Percentiles rank a stretch among this genome's conserved stretches.
phyloP scores from a whole-genome alignment of 2,888 invertebrate genomes.

The Therioaphis trifolii region DNA sequence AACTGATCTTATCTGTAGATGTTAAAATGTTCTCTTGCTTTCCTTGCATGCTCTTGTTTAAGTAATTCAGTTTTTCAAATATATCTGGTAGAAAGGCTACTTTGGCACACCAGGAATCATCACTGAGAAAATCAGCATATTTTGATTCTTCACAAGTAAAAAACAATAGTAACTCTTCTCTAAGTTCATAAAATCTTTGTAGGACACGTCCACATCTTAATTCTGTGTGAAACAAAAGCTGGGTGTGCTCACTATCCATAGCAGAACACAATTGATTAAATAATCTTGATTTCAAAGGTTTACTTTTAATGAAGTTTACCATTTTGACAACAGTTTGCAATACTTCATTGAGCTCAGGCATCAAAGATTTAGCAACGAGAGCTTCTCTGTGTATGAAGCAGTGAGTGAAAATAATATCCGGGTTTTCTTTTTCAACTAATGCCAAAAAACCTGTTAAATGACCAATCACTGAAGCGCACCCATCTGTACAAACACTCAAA shows the following conservation, averaged over 20 bases:
- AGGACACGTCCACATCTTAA: conserved; percentile 64
- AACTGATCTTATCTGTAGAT: conserved; percentile 39
- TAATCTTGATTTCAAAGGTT: conserved; percentile 63
- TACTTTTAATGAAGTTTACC: conserved; percentile 64
- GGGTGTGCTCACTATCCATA: conserved; percentile 64
- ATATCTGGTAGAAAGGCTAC: conserved; percentile 37
- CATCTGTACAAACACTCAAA: conserved; percentile 63
- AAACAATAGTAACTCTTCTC: conserved; percentile 13
- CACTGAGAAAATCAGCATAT: conserved; percentile 31
- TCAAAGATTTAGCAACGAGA: no score
- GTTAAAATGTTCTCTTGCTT: conserved; percentile 35
- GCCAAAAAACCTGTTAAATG: conserved; percentile 30
- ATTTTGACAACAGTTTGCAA: conserved; percentile 49
- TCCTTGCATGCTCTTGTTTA: conserved; percentile 33
- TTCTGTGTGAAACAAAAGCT: conserved; percentile 64
- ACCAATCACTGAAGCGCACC: conserved; percentile 42
- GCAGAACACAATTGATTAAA: conserved; percentile 63
- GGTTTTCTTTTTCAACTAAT: conserved; percentile 62
- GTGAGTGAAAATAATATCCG: no score
- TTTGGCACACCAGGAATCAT: conserved; percentile 22
- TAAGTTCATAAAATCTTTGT: conserved; percentile 58
- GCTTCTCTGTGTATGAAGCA: no score
- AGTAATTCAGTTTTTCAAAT: conserved; percentile 9
- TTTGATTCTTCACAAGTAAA: conserved; percentile 32
- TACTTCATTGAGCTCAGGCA: conserved; percentile 43